Percentiles rank a stretch among this genome's conserved stretches.
phyloP scores from a whole-genome alignment of 2,888 invertebrate species.

The Drosophila pseudotakahashii region DNA sequence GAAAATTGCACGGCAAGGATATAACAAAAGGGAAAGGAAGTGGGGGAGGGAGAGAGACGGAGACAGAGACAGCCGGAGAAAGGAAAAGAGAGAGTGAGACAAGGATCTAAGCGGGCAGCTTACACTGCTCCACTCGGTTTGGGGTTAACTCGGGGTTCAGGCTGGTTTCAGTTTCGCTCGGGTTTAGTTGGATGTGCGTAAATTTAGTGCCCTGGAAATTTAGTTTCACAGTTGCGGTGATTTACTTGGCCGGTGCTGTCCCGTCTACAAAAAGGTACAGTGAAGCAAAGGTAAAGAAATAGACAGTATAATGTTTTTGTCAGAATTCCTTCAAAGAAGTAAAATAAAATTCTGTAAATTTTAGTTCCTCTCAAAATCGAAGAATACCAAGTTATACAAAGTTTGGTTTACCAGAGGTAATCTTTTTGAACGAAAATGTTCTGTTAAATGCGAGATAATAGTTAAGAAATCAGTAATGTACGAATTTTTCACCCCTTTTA shows the following conservation, averaged over 20 bases:
- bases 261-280: constrained; percentile 20
- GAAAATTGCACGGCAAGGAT: constrained; percentile 72
- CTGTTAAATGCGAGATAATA: neutral
- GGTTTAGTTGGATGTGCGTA: constrained; percentile 46
- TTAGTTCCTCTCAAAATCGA: too few relatives aligned
- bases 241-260: constrained; percentile 57
- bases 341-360: too few relatives aligned
- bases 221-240: constrained; percentile 74
- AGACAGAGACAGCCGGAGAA: constrained; percentile 1
- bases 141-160: constrained; percentile 51
- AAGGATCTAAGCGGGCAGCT: constrained; percentile 54
- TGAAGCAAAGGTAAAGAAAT: neutral
- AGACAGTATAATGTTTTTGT: neutral
- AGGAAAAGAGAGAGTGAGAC: constrained; percentile 29
- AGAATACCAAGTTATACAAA: too few relatives aligned
- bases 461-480: neutral
- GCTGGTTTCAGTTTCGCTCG: constrained; percentile 25
- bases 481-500: neutral
- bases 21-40: constrained; percentile 52
- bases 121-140: constrained; percentile 36
- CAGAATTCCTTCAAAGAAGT: neutral
- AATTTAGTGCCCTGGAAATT: constrained; percentile 80
- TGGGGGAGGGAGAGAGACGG: constrained; percentile 24
- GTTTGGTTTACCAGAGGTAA: neutral
- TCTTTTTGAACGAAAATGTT: neutral